Evolutionary conservation across 2,888 invertebrate species (phyloP).

Genomic region (Xanthorhoe designata): DNA sequence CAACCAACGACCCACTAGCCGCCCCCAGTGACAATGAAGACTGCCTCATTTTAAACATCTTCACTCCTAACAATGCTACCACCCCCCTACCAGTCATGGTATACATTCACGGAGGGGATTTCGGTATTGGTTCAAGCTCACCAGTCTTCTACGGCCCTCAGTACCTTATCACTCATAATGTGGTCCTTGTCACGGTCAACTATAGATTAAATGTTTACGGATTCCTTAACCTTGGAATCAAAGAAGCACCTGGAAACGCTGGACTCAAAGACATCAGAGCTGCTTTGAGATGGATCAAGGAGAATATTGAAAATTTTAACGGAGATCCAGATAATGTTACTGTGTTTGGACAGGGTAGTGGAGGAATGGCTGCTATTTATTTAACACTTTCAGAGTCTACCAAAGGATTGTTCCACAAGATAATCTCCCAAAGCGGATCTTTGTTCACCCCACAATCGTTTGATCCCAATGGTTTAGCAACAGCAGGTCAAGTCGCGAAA

Average conservation of each 20-base stretch:
- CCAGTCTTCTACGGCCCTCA: slow-evolving; percentile 76
- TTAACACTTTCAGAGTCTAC: slow-evolving; percentile 72
- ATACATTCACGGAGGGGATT: slow-evolving; percentile 82
- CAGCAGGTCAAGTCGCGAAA: slow-evolving; percentile 74
- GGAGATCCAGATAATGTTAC: slow-evolving; percentile 78
- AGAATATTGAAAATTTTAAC: slow-evolving; percentile 70
- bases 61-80: slow-evolving; percentile 61
- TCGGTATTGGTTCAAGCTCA: slow-evolving; percentile 75
- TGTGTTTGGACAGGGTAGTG: slow-evolving; percentile 78
- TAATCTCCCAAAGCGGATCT: slow-evolving; percentile 76
- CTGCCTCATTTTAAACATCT: slow-evolving; percentile 78
- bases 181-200: slow-evolving; percentile 79
- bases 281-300: slow-evolving; percentile 74
- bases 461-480: slow-evolving; percentile 62
- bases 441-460: slow-evolving; percentile 71
- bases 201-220: slow-evolving; percentile 80
- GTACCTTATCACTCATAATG: slow-evolving; percentile 72
- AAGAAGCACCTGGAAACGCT: slow-evolving; percentile 79
- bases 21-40: slow-evolving; percentile 77
- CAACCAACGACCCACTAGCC: slow-evolving; percentile 68
- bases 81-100: slow-evolving; percentile 74
- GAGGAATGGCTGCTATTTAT: slow-evolving; percentile 74
- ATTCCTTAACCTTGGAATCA: slow-evolving; percentile 71
- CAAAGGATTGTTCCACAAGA: slow-evolving; percentile 71
- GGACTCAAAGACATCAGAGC: slow-evolving; percentile 79